Percentiles rank a stretch among this genome's conserved stretches.
Conservation (phyloP, 2,888 invertebrate genomes). For the Patella pellucida region DNA sequence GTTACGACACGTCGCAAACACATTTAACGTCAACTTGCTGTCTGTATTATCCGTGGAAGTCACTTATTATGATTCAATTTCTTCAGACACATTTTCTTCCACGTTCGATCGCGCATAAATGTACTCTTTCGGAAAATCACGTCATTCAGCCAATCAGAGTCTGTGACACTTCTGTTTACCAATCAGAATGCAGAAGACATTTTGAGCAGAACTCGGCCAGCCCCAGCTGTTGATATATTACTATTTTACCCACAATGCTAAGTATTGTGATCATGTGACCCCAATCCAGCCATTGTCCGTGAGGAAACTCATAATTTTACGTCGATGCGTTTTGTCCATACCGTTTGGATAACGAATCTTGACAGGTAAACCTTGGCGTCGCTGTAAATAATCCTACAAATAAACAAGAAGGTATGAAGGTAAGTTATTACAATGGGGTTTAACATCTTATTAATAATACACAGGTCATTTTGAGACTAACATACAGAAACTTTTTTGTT, state of each 20-base stretch:
- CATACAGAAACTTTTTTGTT: too few species aligned
- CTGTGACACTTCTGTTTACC: background rate
- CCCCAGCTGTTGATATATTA: background rate
- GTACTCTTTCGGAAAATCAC: too few species aligned
- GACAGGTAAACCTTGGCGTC: slow-evolving; percentile 68
- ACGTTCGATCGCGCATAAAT: too few species aligned
- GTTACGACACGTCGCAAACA: too few species aligned
- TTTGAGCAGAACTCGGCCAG: slow-evolving; percentile 4
- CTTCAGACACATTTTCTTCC: too few species aligned
- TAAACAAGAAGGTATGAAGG: background rate
- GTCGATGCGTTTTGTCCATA: slow-evolving; percentile 74
- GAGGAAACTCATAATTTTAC: slow-evolving; percentile 75
- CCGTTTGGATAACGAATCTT: slow-evolving; percentile 72
- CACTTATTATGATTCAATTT: too few species aligned
- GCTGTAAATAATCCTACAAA: slow-evolving; percentile 68
- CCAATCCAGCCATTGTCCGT: slow-evolving; percentile 76
- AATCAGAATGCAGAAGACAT: background rate
- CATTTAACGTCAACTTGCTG: too few species aligned
- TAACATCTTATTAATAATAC: too few species aligned
- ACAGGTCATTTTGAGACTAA: too few species aligned
- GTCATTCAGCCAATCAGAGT: too few species aligned
- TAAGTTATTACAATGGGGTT: background rate
- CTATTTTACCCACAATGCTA: slow-evolving; percentile 1
- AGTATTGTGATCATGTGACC: slow-evolving; percentile 44
- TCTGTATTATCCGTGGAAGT: too few species aligned